Base-by-base conservation (phyloP, 2,888 invertebrate species). In the Zootermopsis nevadensis region DNA sequence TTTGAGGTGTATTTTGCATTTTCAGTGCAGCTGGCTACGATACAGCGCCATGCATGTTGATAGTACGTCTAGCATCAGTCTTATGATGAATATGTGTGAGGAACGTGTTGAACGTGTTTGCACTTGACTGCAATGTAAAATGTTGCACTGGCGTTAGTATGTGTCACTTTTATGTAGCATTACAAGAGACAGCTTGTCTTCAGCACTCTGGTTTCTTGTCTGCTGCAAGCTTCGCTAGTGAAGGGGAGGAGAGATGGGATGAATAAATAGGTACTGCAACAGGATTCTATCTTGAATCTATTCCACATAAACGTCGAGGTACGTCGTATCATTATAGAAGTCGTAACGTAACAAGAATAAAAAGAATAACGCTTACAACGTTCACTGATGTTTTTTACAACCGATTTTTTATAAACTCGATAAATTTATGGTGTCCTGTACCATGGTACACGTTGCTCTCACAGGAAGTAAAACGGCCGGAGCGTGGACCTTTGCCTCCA, bases 41-140 rank as follows among this genome's bases (percentile, higher is more conserved):
- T 66, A 24, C 66, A 66, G 66, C 24, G 27, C 7, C 10, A 48
- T 8, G 48, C 15, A 48, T 15, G 10, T 48, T 48, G 48, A 12
- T 48, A 15, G 66, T 24, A 24, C 66, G 66, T 66, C 6, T 27
- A 27, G 24, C 66, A 66, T 66, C 7, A 24, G 66, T 66, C 24
- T 66, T 66, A 24, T 66, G 66, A 24, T 10, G 66, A 66, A 66
- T n/a, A 7, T 24, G 66, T 66, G 66, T 66, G 66, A 66, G 66
- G 66, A 66, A 10, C 66, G 24, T 66, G 66, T 66, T 66, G 66
- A 66, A 66, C 66, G 66, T 66, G 66, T 24, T 66, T 66, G 24
- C 66, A n/a, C n/a, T 15, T 66, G 66, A 66, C 24, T 66, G 66
- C 66, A 66, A 66, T 66, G 24, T 66, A 66, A 66, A 67, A 8